Conservation (phyloP, 1,140 invertebrate genomes). For the Hycleus cichorii region DNA sequence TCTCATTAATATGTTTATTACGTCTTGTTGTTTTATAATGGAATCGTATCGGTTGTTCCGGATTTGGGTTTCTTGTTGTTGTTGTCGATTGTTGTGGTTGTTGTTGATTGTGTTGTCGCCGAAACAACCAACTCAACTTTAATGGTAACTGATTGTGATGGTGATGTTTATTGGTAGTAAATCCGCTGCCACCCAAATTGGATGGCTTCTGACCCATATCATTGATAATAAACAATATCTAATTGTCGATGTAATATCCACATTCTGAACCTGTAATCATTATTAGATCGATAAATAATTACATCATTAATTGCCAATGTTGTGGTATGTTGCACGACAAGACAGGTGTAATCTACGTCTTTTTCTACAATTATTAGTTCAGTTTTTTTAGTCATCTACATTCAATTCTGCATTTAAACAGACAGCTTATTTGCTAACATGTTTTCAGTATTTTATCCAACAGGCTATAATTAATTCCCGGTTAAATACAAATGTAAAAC, state of each 20-base stretch:
- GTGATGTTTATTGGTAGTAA: conserved; percentile 10
- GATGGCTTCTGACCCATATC: conserved; percentile 39
- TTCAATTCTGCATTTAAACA: no score
- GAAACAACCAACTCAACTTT: conserved; percentile 21
- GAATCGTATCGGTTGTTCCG: conserved; percentile 38
- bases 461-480: no score
- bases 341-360: no score
- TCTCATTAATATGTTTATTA: conserved; percentile 9
- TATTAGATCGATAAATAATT: no score
- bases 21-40: conserved; percentile 32
- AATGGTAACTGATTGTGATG: conserved; percentile 24
- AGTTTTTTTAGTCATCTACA: no score
- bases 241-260: no score
- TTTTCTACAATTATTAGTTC: no score
- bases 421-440: no score
- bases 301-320: no score
- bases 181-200: conserved; percentile 13
- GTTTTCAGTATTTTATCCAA: no score
- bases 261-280: not conserved
- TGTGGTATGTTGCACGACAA: no score
- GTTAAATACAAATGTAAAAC: no score
- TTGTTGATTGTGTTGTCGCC: conserved; percentile 10
- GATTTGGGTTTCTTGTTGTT: conserved; percentile 28
- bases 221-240: conserved; percentile 11
- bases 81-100: not conserved